A percentile compares a stretch with the other conserved stretches of the same genome.
These are phyloP conservation scores for Salpingus planirostris DNA, from an alignment of 2,888 invertebrate species.

Conservation along the genomic window DNA sequence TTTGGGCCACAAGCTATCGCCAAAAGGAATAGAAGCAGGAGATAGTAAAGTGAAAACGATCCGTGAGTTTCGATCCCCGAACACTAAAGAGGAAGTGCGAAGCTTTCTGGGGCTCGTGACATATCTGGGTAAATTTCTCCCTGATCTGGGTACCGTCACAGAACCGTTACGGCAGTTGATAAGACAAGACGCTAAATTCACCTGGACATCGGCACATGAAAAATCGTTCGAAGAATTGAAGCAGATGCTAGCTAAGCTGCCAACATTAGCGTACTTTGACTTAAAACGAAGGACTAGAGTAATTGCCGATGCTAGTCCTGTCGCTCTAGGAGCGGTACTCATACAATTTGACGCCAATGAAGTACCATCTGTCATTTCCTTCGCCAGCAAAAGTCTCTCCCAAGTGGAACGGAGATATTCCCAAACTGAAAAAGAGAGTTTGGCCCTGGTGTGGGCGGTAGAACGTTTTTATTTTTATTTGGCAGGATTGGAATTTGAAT, in stretches of 20 bases:
- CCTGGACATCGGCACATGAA: neutral
- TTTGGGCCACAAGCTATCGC: neutral
- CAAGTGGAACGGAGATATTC: neutral
- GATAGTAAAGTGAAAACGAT: neutral
- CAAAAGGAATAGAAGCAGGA: neutral
- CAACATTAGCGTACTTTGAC: neutral
- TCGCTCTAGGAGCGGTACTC: neutral
- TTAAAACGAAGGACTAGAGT: neutral
- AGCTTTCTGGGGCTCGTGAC: conserved; percentile 1
- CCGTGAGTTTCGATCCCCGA: neutral
- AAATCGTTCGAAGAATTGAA: neutral
- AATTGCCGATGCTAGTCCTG: neutral
- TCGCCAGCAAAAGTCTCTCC: neutral
- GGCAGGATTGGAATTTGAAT: neutral
- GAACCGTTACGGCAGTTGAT: neutral
- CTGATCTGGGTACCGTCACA: neutral
- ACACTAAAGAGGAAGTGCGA: neutral
- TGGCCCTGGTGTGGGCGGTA: neutral
- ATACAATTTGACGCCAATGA: neutral
- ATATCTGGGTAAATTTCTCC: neutral
- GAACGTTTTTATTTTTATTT: conserved; percentile 1
- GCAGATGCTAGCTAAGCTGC: neutral
- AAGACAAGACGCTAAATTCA: neutral
- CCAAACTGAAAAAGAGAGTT: neutral
- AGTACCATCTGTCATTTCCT: neutral